These are phyloP conservation scores for Cynopterus sphinx DNA, from an alignment of 2,797 vertebrate species.

Conservation along the genomic window DNA sequence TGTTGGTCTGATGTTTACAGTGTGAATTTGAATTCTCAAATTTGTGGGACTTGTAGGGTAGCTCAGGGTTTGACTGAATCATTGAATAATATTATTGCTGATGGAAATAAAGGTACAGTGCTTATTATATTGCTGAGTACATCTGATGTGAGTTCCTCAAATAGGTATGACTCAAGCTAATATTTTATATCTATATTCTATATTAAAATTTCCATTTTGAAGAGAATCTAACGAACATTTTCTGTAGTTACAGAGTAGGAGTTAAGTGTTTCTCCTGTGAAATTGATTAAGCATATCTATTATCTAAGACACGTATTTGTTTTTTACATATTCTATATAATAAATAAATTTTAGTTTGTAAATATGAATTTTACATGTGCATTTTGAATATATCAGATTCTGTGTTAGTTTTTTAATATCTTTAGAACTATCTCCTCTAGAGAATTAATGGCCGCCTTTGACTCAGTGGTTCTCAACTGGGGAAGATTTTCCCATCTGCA, in stretches of 20 bases:
- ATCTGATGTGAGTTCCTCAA: conserved; percentile 17
- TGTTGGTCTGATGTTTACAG: background rate
- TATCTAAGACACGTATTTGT: background rate
- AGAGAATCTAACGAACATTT: conserved; percentile 34
- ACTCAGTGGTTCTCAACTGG: background rate
- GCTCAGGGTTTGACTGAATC: background rate
- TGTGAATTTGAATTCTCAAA: conserved; percentile 22
- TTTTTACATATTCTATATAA: background rate
- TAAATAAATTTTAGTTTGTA: conserved; percentile 13
- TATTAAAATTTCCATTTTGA: conserved; percentile 46
- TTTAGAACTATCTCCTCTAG: background rate
- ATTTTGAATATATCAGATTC: background rate
- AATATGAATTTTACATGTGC: background rate
- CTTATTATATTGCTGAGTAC: background rate
- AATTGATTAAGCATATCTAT: background rate
- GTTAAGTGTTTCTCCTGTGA: background rate
- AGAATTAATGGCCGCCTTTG: background rate
- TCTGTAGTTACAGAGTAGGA: conserved; percentile 9
- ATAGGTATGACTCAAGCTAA: conserved; percentile 25
- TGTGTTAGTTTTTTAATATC: background rate
- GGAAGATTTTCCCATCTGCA: background rate
- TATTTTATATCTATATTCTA: conserved; percentile 43
- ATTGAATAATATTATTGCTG: background rate
- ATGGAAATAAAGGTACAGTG: background rate
- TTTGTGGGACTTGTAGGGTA: background rate